A percentile compares a stretch with the other conserved stretches of the same genome.
Evolutionary conservation across 2,797 vertebrate genomes (phyloP).

Genomic region (Lycodopsis pacificus): DNA sequence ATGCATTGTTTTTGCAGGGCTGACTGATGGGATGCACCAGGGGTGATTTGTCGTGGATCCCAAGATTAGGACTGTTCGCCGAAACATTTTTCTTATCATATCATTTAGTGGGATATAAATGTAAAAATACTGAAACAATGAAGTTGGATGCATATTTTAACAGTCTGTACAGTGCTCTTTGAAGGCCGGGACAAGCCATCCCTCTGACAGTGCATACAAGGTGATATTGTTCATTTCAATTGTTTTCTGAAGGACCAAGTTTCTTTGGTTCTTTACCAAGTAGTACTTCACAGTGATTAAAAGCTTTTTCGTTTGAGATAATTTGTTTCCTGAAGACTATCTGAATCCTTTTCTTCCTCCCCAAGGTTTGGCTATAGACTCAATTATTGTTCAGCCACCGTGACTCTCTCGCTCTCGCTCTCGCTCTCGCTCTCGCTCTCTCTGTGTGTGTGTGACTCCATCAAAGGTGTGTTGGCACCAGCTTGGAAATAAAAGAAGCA

Average conservation of each 20-base stretch:
- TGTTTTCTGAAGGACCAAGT: neutral
- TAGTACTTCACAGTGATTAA: constrained; percentile 8
- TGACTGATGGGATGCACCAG: constrained; percentile 43
- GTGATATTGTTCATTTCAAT: neutral
- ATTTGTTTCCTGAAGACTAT: neutral
- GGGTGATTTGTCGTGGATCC: constrained; percentile 48
- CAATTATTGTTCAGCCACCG: constrained; percentile 27
- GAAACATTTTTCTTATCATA: constrained; percentile 21
- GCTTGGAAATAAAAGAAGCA: neutral
- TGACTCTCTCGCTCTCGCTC: neutral
- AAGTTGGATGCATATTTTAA: constrained; percentile 8
- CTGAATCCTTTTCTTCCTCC: constrained; percentile 9
- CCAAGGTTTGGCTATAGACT: constrained; percentile 23
- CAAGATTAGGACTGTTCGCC: constrained; percentile 29
- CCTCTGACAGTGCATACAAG: neutral
- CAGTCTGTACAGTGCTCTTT: neutral
- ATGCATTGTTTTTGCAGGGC: constrained; percentile 40
- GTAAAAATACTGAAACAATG: constrained; percentile 22
- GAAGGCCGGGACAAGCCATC: neutral
- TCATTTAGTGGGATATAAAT: constrained; percentile 26
- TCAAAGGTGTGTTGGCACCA: neutral
- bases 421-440: too few relatives aligned
- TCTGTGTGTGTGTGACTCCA: neutral
- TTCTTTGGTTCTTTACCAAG: constrained; percentile 3
- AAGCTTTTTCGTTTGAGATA: constrained; percentile 8